A percentile compares a stretch with the other conserved stretches of the same genome.
Evolutionary conservation across 2,888 invertebrate genomes (phyloP).

Genomic region (Lasius platythorax): DNA sequence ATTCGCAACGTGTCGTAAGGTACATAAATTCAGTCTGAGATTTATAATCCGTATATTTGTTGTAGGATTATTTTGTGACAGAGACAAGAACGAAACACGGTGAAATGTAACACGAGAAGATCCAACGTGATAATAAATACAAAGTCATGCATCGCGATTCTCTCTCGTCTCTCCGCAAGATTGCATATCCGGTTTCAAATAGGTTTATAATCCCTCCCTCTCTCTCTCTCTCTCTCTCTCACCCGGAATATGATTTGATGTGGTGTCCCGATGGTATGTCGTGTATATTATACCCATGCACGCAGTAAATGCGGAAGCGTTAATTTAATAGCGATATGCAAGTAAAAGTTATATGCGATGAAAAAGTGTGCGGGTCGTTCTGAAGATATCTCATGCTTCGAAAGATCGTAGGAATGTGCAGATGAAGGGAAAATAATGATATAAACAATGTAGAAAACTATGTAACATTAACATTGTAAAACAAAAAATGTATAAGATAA

Average conservation of each 20-base stretch:
- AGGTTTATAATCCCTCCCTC: neutral
- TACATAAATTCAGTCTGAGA: neutral
- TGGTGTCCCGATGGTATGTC: neutral
- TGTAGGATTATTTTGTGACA: neutral
- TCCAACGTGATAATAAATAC: neutral
- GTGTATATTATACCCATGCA: neutral
- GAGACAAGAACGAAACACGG: neutral
- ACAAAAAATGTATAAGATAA: conserved; percentile 4
- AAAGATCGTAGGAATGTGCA: neutral
- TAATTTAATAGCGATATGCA: conserved; percentile 14
- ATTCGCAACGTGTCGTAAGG: neutral
- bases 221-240: neutral
- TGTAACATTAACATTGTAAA: neutral
- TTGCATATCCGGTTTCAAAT: conserved; percentile 34
- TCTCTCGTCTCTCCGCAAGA: conserved; percentile 11
- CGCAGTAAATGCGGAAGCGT: conserved; percentile 5
- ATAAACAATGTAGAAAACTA: neutral
- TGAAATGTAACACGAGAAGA: conserved; percentile 25
- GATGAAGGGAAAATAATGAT: neutral
- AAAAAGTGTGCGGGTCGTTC: neutral
- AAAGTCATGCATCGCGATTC: conserved; percentile 26
- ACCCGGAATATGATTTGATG: neutral
- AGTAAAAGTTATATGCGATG: conserved; percentile 19
- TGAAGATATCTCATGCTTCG: neutral
- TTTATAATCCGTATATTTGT: neutral